Evolutionary conservation across 53 echinoderm and acorn worm species (phyloP).

Genomic region (Echinarachnius parma): DNA sequence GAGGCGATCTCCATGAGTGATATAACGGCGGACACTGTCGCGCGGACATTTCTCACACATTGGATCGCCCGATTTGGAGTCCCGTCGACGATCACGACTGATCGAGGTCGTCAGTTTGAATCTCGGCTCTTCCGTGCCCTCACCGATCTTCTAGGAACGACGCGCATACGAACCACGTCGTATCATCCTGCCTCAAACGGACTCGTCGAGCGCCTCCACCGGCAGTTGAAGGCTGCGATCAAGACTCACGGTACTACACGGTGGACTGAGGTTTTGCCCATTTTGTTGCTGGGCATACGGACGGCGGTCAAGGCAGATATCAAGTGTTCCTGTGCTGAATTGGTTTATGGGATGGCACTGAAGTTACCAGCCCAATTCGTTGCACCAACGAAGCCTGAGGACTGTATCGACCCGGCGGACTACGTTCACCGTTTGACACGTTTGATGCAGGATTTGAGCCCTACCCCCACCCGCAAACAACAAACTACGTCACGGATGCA

Average conservation of each 20-base stretch:
- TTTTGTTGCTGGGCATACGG: conserved; percentile 45
- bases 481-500: conserved; percentile 15
- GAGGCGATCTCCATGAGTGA: conserved; percentile 43
- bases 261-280: conserved; percentile 50
- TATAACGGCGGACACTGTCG: conserved; percentile 49
- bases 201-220: conserved; percentile 1
- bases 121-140: conserved; percentile 38
- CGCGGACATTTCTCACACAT: conserved; percentile 31
- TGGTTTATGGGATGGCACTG: conserved; percentile 58
- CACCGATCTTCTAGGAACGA: conserved; percentile 47
- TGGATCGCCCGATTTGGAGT: conserved; percentile 43
- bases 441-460: conserved; percentile 31
- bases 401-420: conserved; percentile 21
- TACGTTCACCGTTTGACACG: conserved; percentile 50
- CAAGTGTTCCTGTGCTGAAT: conserved; percentile 42
- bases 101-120: conserved; percentile 44
- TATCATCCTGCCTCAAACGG: conserved; percentile 27
- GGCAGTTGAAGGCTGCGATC: conserved; percentile 13
- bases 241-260: conserved; percentile 12
- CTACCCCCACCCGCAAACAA: conserved; percentile 31
- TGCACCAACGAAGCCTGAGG: not conserved
- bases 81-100: conserved; percentile 45
- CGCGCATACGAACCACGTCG: conserved; percentile 40
- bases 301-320: conserved; percentile 49
- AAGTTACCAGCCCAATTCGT: conserved; percentile 57